Evolutionary conservation across 2,113 vertebrate genomes (phyloP), one percentile per base, ranked within the genome.

Genomic region (Acanthisitta chloris): DNA sequence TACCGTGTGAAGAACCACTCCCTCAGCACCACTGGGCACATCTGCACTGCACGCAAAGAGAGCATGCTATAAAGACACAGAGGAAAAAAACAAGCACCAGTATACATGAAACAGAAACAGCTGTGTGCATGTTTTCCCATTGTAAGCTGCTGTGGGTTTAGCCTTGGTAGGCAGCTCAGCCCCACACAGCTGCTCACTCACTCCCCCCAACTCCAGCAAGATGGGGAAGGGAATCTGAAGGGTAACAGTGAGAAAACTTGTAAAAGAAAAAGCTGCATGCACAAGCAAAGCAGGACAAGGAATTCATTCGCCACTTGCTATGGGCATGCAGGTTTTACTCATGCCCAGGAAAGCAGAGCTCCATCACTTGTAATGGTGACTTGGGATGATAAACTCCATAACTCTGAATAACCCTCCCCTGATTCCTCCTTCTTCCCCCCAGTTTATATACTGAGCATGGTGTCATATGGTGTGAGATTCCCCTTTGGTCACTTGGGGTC

Each of bases 351-450:
- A n/a, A n/a, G n/a, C n/a, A n/a, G n/a, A n/a, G n/a, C 17, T 66
- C 9, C 29, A 14, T 45, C 66, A 46, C 0, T 0, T 0, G 0
- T 18, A 43, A n/a, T 0, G 1, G 16, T 51, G 10, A 72, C 38
- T 52, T 31, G 19, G 19, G 43, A 58, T n/a, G 51, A 45, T 23
- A 79, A 58, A 57, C 0, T 0, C 5, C 4, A 1, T 55, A 17
- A 33, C 20, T 42, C 55, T 3, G 2, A 72, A 38, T 0, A 2
- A 38, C 12, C 12, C 2, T 9, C 14, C 40, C 54, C 29, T 17
- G 54, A 10, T 17, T 48, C 42, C 46, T n/a, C n/a, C n/a, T n/a
- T n/a, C n/a, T n/a, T n/a, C n/a, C n/a, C n/a, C n/a, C n/a, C n/a
- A n/a, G n/a, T n/a, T 38, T n/a, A 9, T n/a, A 19, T 49, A 23